Base-by-base conservation (phyloP, 2,113 vertebrate genomes). In the Leptobrachium ailaonicum region DNA sequence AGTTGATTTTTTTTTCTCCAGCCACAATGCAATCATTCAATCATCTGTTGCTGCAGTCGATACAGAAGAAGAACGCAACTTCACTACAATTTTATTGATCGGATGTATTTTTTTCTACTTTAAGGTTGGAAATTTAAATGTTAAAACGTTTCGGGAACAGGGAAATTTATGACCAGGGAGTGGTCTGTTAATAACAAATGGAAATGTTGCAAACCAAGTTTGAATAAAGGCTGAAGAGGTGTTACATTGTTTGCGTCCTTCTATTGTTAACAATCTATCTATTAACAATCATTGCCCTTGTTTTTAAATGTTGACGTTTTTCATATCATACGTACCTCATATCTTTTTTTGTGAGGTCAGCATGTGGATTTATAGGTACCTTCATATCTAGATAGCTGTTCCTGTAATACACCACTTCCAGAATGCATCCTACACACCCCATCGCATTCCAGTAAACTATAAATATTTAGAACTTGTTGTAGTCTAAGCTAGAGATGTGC, bases 211-310 rank as follows among this genome's bases (percentile, higher is more conserved):
- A 74, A 80, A 70, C 11, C 70, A 41, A 62, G 79, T 67, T 66
- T 68, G 71, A 81, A 81, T 81, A 81, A 81, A 81, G 64, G 67
- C 45, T 69, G 64, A 81, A 69, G 79, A 81, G 79, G 79, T 81
- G 79, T 68, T 74, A 40, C 74, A 41, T 14, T 43, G 7, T 47
- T 20, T 47, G 71, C 73, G 71, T 81, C 63, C 2, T 69, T 20
- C 6, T 81, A 74, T 11, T 8, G 7, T 56, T 40, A 32, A 32
- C 20, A 32, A 32, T 32, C 20, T 32, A 32, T 32, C 20, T 32
- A 32, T 32, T 32, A 32, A 32, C 20, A 32, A 32, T 32, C 20
- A 32, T 32, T 32, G 20, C 20, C 20, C 20, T 32, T 32, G 20
- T 32, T 32, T 32, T 32, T 32, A 32, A 32, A 32, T 32, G 20